Percentiles rank a stretch among this genome's conserved stretches.
Evolutionary conservation across 1,140 invertebrate genomes (phyloP).

Genomic region (Hyposmocoma kahamanoa): DNA sequence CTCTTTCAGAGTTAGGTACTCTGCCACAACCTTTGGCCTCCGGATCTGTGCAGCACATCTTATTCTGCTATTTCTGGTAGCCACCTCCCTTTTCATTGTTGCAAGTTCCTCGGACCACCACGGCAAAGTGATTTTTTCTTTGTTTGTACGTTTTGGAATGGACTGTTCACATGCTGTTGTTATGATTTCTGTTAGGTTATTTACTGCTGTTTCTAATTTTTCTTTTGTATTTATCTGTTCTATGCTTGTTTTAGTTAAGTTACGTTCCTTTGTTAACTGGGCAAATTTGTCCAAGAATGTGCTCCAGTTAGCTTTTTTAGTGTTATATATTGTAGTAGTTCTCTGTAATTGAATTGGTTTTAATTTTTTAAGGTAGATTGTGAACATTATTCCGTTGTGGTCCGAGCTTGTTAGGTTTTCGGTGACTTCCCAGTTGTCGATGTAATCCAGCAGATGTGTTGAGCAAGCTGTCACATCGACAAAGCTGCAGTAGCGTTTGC

Average conservation of each 20-base stretch:
- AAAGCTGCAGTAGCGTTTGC: not conserved
- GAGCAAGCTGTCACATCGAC: not conserved
- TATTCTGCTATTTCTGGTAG: not conserved
- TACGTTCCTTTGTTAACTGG: not conserved
- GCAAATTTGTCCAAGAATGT: not conserved
- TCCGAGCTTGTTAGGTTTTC: not conserved
- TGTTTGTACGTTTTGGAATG: not conserved
- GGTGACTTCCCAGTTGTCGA: not conserved
- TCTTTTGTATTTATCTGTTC: not conserved
- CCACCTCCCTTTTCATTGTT: not conserved
- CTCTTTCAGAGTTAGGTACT: not conserved
- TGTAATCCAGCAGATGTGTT: not conserved
- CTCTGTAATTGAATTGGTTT: not conserved
- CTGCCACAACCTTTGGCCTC: not conserved
- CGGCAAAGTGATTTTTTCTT: not conserved
- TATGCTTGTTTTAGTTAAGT: not conserved
- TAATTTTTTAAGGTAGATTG: not conserved
- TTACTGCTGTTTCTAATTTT: not conserved
- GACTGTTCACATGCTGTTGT: not conserved
- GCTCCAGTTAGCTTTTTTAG: not conserved
- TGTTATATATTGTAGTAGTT: not conserved
- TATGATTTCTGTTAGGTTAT: not conserved
- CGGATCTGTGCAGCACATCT: not conserved
- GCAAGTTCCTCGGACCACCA: slow-evolving; percentile 2
- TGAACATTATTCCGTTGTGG: not conserved